phyloP scores from a whole-genome alignment of 2,888 invertebrate species.

The Machimus atricapillus region DNA sequence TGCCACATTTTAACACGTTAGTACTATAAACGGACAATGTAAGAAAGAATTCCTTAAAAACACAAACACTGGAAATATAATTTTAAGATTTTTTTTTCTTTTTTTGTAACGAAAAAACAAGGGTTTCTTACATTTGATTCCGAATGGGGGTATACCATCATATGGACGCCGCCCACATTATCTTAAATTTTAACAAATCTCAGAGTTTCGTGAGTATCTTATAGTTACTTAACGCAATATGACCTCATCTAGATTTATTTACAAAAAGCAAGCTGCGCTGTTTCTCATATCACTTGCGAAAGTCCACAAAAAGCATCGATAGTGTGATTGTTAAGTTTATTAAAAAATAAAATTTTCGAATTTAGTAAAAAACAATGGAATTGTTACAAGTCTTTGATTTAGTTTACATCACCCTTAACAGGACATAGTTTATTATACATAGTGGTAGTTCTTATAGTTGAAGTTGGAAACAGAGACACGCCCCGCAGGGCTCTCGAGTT shows the following conservation, averaged over 20 bases:
- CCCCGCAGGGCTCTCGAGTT: neutral
- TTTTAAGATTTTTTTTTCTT: neutral
- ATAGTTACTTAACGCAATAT: slow-evolving; percentile 18
- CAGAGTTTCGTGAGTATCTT: neutral
- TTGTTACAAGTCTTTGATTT: slow-evolving; percentile 25
- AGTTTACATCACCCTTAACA: slow-evolving; percentile 24
- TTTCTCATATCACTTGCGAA: slow-evolving; percentile 28
- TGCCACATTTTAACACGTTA: slow-evolving; percentile 31
- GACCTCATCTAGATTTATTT: slow-evolving; percentile 17
- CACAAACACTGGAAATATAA: slow-evolving; percentile 6
- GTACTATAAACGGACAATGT: slow-evolving; percentile 12
- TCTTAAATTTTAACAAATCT: neutral
- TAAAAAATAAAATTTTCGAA: neutral
- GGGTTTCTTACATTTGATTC: neutral
- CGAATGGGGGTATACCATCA: neutral
- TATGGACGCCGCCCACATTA: neutral
- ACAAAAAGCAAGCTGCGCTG: slow-evolving; percentile 37
- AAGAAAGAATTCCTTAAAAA: neutral
- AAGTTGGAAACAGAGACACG: neutral
- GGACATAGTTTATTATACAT: neutral
- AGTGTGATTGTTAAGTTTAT: slow-evolving; percentile 13
- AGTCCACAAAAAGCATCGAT: slow-evolving; percentile 36
- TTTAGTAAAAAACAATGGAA: slow-evolving; percentile 23
- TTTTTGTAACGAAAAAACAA: neutral
- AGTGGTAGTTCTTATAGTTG: neutral